A percentile compares a stretch with the other conserved stretches of the same genome.
Conservation (phyloP, 2,797 vertebrate species). For the Falco rusticolus region DNA sequence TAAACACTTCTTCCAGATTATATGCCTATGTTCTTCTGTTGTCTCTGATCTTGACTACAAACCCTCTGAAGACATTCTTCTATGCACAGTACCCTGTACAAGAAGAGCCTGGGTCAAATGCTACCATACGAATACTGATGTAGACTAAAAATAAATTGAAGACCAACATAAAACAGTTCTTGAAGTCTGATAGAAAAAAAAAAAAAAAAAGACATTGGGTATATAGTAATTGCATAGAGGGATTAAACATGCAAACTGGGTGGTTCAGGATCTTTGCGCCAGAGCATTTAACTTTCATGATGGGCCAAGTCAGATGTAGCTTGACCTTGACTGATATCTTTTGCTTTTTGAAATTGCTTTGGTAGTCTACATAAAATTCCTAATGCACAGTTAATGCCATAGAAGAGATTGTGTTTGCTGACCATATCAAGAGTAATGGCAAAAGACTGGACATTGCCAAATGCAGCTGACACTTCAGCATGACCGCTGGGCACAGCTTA, state of each 20-base stretch:
- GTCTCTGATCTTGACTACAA: background rate
- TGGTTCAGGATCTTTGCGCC: background rate
- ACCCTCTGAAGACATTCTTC: background rate
- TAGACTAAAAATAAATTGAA: background rate
- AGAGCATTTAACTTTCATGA: background rate
- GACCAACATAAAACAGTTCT: background rate
- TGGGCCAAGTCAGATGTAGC: background rate
- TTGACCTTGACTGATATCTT: background rate
- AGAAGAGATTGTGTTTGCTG: background rate
- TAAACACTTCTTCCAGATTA: background rate
- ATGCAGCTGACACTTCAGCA: background rate
- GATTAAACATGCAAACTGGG: background rate
- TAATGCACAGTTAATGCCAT: background rate
- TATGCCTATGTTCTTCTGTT: background rate
- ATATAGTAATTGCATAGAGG: background rate
- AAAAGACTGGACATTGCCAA: background rate
- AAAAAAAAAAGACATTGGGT: background rate
- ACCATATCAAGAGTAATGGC: background rate
- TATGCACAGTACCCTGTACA: background rate
- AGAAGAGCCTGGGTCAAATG: background rate
- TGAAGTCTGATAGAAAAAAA: background rate
- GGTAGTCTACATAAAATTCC: background rate
- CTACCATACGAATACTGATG: background rate
- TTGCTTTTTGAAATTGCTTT: background rate
- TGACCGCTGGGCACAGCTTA: background rate